Base-by-base conservation (phyloP, 2,113 vertebrate genomes). In the Pterophyllum scalare region DNA sequence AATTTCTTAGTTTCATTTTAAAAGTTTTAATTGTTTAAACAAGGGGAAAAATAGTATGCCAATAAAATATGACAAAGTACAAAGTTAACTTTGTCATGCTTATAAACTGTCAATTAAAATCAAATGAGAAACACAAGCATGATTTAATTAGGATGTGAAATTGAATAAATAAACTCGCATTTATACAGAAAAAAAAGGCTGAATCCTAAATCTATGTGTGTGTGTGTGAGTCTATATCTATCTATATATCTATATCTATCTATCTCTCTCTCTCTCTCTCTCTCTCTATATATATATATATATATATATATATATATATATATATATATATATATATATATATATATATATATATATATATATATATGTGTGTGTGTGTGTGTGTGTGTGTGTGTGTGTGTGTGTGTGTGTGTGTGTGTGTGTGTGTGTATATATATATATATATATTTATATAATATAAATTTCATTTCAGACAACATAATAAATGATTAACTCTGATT, bases 121-220 rank as follows among this genome's bases (percentile, higher is more conserved):
- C 19, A 31, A 72, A 54, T 13, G 24, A 74, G 22, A 54, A 65
- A 14, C 33, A 79, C 7, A 74, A 15, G 77, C 12, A 70, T 17
- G 6, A 59, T 77, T 78, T 12, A 19, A 84, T 87, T 75, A 33
- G 46, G 1, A 75, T 19, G 31, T 77, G 28, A 83, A 22, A 57
- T 40, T 13, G 80, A 77, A 6, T 28, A 12, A 40, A 54, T 43
- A 7, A 72, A 72, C 43, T 54, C 46, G 31, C 10, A 52, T 70
- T 70, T 70, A 52, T 7, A 20, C 43, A 33, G 13, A 8, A 3
- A 62, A 49, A 77, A 43, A 57, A 24, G 1, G 75, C 43, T 52
- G 46, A 72, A 72, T 26, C 28, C 46, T 8, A 52, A 72, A 5
- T 52, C 19, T 54, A 31, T 72, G n/a, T n/a, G n/a, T n/a, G n/a